A percentile compares a stretch with the other conserved stretches of the same genome.
Conservation (phyloP, 2,797 vertebrate genomes). For the Babyrousa celebensis region DNA sequence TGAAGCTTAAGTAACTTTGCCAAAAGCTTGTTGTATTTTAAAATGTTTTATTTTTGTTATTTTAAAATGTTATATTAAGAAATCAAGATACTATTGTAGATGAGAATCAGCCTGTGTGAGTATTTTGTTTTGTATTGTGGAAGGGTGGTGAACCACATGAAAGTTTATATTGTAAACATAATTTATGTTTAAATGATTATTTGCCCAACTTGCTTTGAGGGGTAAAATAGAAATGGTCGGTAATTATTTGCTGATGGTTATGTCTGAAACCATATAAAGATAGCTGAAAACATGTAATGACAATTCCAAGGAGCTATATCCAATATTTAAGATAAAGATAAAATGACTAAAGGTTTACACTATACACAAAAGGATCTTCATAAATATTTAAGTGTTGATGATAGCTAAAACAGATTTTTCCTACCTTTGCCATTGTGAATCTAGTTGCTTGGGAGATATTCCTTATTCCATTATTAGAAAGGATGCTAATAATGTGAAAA, state of each 20-base stretch:
- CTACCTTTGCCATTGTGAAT: constrained; percentile 56
- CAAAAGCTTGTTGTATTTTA: constrained; percentile 61
- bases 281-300: constrained; percentile 27
- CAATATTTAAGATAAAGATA: constrained; percentile 49
- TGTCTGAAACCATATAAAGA: constrained; percentile 13
- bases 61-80: constrained; percentile 54
- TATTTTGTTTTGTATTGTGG: constrained; percentile 51
- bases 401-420: constrained; percentile 57
- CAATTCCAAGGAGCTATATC: constrained; percentile 56
- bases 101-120: constrained; percentile 11
- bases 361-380: constrained; percentile 58
- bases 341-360: constrained; percentile 50
- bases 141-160: neutral
- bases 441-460: constrained; percentile 49
- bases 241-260: constrained; percentile 44
- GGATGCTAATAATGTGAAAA: constrained; percentile 27
- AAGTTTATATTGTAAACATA: constrained; percentile 43
- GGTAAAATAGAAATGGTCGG: constrained; percentile 46
- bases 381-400: constrained; percentile 64
- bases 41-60: constrained; percentile 47
- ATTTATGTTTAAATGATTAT: constrained; percentile 64
- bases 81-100: constrained; percentile 25
- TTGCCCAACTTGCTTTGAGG: constrained; percentile 66
- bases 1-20: constrained; percentile 51
- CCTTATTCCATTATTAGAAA: constrained; percentile 36